These are phyloP conservation scores for Dromaius novaehollandiae DNA, from an alignment of 2,113 vertebrate species.

Conservation along the genomic window DNA sequence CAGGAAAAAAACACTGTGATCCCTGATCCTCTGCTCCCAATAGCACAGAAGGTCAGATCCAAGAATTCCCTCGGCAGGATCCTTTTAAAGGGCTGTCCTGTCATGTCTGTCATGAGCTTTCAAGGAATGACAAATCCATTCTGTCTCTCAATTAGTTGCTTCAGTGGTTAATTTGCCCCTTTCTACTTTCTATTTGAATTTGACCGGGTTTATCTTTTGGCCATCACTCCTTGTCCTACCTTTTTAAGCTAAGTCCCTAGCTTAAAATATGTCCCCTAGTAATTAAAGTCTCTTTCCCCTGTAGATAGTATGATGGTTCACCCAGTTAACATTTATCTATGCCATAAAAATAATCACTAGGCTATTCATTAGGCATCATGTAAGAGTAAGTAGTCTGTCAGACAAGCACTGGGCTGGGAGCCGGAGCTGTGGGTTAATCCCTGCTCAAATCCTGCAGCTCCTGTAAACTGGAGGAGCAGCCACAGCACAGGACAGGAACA, in stretches of 20 bases:
- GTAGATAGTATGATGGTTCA: background rate
- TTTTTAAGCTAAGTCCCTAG: background rate
- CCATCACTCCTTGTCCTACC: background rate
- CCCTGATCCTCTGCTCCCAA: no score
- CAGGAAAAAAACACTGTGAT: no score
- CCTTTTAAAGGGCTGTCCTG: background rate
- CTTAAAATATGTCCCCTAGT: background rate
- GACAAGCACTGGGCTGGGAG: background rate
- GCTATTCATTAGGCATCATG: rapidly evolving
- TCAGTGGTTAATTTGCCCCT: background rate
- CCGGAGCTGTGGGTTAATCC: background rate
- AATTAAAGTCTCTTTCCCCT: background rate
- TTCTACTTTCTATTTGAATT: background rate
- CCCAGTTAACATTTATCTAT: background rate
- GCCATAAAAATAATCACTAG: background rate
- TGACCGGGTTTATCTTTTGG: background rate
- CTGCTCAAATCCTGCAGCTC: background rate
- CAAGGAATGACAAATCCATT: background rate
- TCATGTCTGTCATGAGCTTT: background rate
- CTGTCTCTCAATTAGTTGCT: background rate
- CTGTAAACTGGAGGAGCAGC: background rate
- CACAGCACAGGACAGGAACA: background rate
- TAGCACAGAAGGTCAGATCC: background rate
- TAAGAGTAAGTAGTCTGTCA: background rate
- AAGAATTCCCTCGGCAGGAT: background rate